Conservation (phyloP, 1,140 invertebrate genomes). For the Achatina immaculata region DNA sequence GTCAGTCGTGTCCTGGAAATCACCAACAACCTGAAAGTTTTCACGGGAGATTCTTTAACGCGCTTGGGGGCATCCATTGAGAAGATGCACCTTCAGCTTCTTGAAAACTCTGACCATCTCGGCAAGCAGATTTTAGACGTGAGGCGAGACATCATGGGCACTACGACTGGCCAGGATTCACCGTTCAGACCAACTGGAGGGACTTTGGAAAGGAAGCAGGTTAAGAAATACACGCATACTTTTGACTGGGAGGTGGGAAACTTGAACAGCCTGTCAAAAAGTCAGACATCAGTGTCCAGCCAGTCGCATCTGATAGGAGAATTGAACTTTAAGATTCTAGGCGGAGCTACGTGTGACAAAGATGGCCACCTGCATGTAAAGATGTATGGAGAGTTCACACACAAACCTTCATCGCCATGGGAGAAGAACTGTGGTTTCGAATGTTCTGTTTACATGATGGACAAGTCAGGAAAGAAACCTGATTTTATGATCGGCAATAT, state of each 20-base stretch:
- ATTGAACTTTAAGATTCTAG: neutral
- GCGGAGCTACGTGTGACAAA: neutral
- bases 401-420: neutral
- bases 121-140: neutral
- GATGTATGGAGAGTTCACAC: neutral
- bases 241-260: constrained; percentile 1
- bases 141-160: neutral
- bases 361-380: neutral
- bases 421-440: neutral
- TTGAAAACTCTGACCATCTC: neutral
- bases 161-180: neutral
- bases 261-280: neutral
- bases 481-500: neutral
- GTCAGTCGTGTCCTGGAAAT: neutral
- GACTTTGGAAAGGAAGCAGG: neutral
- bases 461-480: neutral
- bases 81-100: neutral
- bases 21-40: neutral
- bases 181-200: neutral
- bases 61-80: neutral
- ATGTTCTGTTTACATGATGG: neutral
- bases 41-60: constrained; percentile 17
- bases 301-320: neutral
- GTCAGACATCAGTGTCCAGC: neutral
- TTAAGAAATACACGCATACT: neutral